A percentile compares a stretch with the other conserved stretches of the same genome.
These are phyloP conservation scores for Diadophis punctatus DNA, from an alignment of 2,113 vertebrate genomes.

Conservation along the genomic window DNA sequence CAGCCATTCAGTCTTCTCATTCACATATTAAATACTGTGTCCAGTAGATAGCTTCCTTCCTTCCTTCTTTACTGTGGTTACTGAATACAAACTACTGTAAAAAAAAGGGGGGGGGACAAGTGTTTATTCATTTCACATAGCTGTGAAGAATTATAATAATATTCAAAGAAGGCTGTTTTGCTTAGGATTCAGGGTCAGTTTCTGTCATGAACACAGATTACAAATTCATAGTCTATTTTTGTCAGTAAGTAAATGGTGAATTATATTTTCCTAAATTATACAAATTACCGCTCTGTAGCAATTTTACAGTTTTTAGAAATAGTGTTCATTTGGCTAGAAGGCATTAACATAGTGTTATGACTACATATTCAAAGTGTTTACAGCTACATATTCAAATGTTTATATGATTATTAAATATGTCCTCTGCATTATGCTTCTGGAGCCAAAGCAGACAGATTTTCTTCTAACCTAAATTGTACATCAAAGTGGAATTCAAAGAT, in stretches of 20 bases:
- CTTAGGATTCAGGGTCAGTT: neutral
- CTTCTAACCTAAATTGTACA: neutral
- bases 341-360: neutral
- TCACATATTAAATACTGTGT: conserved; percentile 22
- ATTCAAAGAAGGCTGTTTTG: conserved; percentile 2
- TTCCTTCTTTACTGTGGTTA: neutral
- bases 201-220: conserved; percentile 27
- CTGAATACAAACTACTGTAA: neutral
- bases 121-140: conserved; percentile 11
- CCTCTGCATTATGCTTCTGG: neutral
- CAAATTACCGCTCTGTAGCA: conserved; percentile 17
- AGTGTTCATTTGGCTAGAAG: neutral
- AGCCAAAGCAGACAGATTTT: neutral
- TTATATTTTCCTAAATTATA: neutral
- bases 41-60: neutral
- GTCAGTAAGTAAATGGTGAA: neutral
- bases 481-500: neutral
- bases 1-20: conserved; percentile 17
- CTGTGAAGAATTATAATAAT: conserved; percentile 19
- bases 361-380: neutral
- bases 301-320: conserved; percentile 19
- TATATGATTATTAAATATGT: neutral
- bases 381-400: neutral
- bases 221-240: conserved; percentile 1
- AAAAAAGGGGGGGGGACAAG: conserved; percentile 16